Conservation (phyloP, 2,888 invertebrate species). For the Cosmopolites sordidus region DNA sequence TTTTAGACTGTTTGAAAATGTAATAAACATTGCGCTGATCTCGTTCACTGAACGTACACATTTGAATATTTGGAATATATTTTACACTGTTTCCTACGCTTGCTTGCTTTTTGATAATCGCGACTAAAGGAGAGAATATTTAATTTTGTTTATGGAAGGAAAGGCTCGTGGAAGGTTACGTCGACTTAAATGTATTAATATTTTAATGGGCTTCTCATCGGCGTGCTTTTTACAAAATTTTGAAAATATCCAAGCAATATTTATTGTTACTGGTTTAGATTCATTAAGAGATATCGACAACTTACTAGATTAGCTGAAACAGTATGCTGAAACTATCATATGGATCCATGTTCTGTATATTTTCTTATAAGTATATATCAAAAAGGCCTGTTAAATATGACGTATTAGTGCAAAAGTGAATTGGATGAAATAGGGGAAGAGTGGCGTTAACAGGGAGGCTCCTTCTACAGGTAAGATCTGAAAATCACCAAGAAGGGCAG, state of each 20-base stretch:
- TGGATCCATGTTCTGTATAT: no score
- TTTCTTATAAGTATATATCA: no score
- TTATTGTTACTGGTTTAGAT: not conserved
- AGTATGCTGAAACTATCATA: no score
- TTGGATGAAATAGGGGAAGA: no score
- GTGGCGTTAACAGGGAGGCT: no score
- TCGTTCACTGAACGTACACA: slow-evolving; percentile 2
- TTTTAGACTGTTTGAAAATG: slow-evolving; percentile 16
- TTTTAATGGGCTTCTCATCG: slow-evolving; percentile 2
- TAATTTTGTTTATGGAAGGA: slow-evolving; percentile 8
- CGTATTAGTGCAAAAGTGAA: no score
- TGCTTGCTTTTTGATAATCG: slow-evolving; percentile 11
- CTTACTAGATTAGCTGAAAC: no score
- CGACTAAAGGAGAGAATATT: slow-evolving; percentile 10
- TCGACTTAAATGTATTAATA: slow-evolving; percentile 5
- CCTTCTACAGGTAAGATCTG: no score
- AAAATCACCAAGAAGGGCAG: no score
- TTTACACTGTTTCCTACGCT: slow-evolving; percentile 10
- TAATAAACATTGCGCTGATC: slow-evolving; percentile 16
- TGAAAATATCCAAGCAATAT: not conserved
- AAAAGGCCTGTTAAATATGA: no score
- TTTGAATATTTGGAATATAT: slow-evolving; percentile 15
- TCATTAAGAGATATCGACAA: no score
- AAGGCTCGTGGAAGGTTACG: slow-evolving; percentile 4
- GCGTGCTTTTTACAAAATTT: not conserved